These are phyloP conservation scores for Pogonus chalceus DNA, from an alignment of 1,140 invertebrate species.

Conservation along the genomic window DNA sequence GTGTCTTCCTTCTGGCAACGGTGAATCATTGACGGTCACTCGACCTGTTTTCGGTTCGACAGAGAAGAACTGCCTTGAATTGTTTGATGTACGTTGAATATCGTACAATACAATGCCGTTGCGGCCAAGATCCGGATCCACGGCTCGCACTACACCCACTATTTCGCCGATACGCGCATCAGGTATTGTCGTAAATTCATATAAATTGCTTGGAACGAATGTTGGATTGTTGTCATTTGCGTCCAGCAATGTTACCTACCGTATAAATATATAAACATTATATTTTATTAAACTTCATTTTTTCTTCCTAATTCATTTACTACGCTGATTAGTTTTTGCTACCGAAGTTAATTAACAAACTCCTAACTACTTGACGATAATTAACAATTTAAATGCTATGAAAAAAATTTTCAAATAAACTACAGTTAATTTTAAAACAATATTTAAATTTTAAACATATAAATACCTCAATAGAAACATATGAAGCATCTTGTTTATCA, in stretches of 20 bases:
- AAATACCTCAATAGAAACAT: constrained; percentile 60
- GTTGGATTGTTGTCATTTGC: constrained; percentile 81
- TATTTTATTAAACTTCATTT: too few species aligned
- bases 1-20: constrained; percentile 55
- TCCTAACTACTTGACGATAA: too few species aligned
- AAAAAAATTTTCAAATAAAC: too few species aligned
- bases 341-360: too few species aligned
- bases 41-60: constrained; percentile 61
- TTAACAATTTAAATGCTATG: too few species aligned
- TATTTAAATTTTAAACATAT: too few species aligned
- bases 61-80: constrained; percentile 54
- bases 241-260: constrained; percentile 54
- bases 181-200: constrained; percentile 60
- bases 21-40: constrained; percentile 57
- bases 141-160: constrained; percentile 64
- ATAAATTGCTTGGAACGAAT: constrained; percentile 71
- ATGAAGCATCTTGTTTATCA: constrained; percentile 42
- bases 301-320: too few species aligned
- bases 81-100: constrained; percentile 58
- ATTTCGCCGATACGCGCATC: constrained; percentile 54
- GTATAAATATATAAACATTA: not conserved
- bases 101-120: constrained; percentile 73
- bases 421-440: too few species aligned
- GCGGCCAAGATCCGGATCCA: constrained; percentile 68
- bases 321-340: too few species aligned